phyloP scores from a whole-genome alignment of 2,113 vertebrate species.

The Panthera leo region DNA sequence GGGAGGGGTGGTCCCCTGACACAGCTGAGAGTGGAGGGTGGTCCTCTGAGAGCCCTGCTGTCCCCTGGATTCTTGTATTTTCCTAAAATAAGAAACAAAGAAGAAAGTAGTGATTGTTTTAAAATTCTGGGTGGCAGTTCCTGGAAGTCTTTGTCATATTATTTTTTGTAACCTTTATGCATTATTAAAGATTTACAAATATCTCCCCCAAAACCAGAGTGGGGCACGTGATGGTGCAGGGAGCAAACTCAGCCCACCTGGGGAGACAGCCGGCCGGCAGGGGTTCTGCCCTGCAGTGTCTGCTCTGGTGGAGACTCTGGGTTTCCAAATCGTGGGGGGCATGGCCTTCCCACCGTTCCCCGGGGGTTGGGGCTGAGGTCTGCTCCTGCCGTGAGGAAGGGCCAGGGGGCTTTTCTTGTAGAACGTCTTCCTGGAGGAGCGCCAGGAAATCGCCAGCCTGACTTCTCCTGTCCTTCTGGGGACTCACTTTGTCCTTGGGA shows the following conservation, averaged over 20 bases:
- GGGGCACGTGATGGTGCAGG: accelerated
- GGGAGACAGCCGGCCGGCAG: not conserved
- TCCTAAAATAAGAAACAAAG: not conserved
- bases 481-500: not conserved
- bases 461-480: not conserved
- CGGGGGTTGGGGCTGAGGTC: not conserved
- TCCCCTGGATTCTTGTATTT: not conserved
- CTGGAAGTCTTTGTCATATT: not conserved
- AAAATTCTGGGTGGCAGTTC: not conserved
- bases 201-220: not conserved
- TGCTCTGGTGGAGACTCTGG: not conserved
- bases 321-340: accelerated
- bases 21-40: not conserved
- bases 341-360: no score
- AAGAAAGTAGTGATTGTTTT: not conserved
- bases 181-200: not conserved
- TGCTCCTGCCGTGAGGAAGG: not conserved
- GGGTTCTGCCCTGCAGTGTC: no score
- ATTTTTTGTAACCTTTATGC: not conserved
- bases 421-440: no score
- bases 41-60: no score
- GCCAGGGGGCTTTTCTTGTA: not conserved
- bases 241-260: not conserved
- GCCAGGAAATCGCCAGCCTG: accelerated
- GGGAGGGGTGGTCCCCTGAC: not conserved